Conservation (phyloP, 1,140 invertebrate species). For the Drosophila ohnishii region DNA sequence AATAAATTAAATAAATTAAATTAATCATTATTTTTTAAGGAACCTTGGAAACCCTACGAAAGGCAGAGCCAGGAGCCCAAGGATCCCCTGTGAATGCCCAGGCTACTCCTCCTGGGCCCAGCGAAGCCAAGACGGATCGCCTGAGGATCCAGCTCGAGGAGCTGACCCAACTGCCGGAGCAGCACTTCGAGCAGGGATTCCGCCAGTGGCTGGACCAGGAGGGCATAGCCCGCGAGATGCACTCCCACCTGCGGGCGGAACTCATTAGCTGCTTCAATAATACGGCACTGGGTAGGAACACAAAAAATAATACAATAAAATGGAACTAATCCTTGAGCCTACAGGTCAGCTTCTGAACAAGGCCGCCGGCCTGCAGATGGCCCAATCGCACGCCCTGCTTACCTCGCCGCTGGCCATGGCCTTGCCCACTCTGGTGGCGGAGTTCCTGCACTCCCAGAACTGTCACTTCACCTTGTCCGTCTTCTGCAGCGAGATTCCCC, state of each 20-base stretch:
- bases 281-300: conserved; percentile 64
- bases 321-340: not conserved
- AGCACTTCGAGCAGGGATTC: conserved; percentile 72
- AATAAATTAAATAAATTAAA: not conserved
- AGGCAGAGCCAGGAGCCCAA: not conserved
- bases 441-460: conserved; percentile 76
- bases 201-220: conserved; percentile 71
- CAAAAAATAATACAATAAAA: not conserved
- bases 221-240: conserved; percentile 65
- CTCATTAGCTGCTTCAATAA: conserved; percentile 73
- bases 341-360: conserved; percentile 48
- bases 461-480: conserved; percentile 77
- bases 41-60: not conserved
- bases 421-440: conserved; percentile 73
- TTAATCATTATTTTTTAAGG: not conserved
- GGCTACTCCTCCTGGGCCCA: not conserved
- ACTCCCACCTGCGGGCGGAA: conserved; percentile 70
- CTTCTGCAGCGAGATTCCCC: conserved; percentile 74
- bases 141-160: conserved; percentile 52
- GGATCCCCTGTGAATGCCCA: not conserved
- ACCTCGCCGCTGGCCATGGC: conserved; percentile 60
- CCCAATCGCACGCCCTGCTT: conserved; percentile 14
- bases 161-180: conserved; percentile 42
- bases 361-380: conserved; percentile 23
- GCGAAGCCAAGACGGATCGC: conserved; percentile 20